Percentiles rank a stretch among this genome's conserved stretches.
Conservation (phyloP, 2,113 vertebrate species). For the Oriolus oriolus region DNA sequence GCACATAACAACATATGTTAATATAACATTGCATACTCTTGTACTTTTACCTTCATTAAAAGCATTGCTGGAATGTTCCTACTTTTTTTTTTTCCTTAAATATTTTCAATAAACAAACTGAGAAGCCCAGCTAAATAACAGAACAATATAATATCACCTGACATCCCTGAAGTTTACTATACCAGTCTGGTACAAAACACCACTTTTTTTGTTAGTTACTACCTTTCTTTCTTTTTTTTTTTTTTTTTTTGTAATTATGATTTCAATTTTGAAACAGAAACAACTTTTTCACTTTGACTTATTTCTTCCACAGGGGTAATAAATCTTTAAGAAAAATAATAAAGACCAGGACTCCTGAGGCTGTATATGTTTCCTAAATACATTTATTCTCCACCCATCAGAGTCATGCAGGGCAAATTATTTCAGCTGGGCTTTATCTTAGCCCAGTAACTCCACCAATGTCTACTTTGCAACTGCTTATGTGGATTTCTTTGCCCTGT, state of each 20-base stretch:
- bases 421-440: background rate
- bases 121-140: background rate
- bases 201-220: background rate
- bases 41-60: background rate
- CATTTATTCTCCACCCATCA: background rate
- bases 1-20: background rate
- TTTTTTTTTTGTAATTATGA: background rate
- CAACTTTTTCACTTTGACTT: background rate
- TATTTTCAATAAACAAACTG: background rate
- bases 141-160: background rate
- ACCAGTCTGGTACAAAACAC: background rate
- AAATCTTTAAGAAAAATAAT: background rate
- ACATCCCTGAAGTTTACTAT: background rate
- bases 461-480: background rate
- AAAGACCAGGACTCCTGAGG: background rate
- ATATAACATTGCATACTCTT: background rate
- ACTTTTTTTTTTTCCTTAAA: background rate
- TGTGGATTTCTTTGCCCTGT: background rate
- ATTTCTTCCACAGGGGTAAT: background rate
- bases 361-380: background rate
- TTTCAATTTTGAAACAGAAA: background rate
- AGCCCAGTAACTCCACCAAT: background rate
- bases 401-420: background rate
- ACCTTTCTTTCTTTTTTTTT: background rate
- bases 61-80: background rate